A percentile compares a stretch with the other conserved stretches of the same genome.
These are phyloP conservation scores for Burhinus bistriatus DNA, from an alignment of 2,113 vertebrate species.

Conservation along the genomic window DNA sequence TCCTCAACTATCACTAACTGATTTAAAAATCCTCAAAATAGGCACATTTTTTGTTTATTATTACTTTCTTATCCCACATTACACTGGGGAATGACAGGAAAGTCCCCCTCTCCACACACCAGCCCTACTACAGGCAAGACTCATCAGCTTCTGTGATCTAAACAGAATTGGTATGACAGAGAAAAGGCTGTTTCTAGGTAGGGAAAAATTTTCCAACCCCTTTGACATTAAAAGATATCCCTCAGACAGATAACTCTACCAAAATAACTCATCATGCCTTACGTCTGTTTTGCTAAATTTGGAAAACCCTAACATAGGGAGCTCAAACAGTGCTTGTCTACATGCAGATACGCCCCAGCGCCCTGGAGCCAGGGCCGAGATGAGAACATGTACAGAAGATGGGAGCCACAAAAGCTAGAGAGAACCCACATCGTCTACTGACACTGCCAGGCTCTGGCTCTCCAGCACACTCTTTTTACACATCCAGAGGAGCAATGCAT, in stretches of 20 bases:
- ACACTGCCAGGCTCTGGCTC: not conserved
- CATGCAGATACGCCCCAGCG: not conserved
- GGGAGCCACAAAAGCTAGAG: not conserved
- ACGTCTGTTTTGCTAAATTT: not conserved
- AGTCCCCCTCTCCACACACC: not conserved
- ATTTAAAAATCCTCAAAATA: not conserved
- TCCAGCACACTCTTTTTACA: not conserved
- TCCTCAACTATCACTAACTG: not conserved
- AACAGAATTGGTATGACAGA: not conserved
- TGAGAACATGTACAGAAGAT: not conserved
- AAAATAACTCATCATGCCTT: not conserved
- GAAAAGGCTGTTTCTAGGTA: not conserved
- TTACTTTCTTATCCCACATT: not conserved
- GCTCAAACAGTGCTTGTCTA: not conserved
- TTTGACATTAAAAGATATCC: not conserved
- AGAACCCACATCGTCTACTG: rapidly evolving
- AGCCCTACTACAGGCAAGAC: not conserved
- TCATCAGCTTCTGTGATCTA: not conserved
- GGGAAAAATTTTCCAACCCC: not conserved
- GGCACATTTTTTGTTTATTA: not conserved
- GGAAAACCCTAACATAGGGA: not conserved
- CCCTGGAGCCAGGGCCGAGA: not conserved
- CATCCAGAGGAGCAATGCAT: not conserved
- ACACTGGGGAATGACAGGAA: not conserved
- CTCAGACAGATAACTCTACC: not conserved